Evolutionary conservation across 2,888 invertebrate species (phyloP).

Genomic region (Nudaria mundana): DNA sequence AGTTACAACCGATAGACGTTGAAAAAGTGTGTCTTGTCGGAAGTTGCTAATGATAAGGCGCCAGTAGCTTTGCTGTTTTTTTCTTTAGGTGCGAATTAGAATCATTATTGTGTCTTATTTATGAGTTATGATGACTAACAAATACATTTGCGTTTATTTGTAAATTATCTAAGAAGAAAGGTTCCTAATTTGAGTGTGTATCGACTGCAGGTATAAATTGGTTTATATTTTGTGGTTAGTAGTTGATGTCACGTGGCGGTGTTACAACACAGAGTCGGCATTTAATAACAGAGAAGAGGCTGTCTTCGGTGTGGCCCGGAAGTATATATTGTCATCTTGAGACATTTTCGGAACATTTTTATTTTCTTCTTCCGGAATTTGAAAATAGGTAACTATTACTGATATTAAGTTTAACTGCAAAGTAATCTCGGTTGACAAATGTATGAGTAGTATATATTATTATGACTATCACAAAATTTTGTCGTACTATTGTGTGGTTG

Average conservation of each 20-base stretch:
- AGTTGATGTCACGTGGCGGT: constrained; percentile 57
- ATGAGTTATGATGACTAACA: constrained; percentile 7
- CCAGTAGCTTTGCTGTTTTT: constrained; percentile 67
- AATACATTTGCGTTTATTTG: constrained; percentile 16
- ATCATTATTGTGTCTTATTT: constrained; percentile 32
- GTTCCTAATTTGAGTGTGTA: constrained; percentile 9
- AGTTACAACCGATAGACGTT: constrained; percentile 58
- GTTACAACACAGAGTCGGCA: constrained; percentile 40
- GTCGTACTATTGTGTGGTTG: too few relatives aligned
- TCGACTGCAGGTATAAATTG: constrained; percentile 26
- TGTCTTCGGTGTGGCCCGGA: constrained; percentile 70
- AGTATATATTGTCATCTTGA: constrained; percentile 63
- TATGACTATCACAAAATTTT: too few relatives aligned
- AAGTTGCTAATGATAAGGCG: constrained; percentile 78
- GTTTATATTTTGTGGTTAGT: constrained; percentile 46
- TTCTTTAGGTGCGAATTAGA: constrained; percentile 53
- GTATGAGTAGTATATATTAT: too few relatives aligned
- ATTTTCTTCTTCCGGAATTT: constrained; percentile 52
- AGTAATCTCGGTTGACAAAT: constrained; percentile 33
- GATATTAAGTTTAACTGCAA: constrained; percentile 36
- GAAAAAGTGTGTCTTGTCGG: constrained; percentile 68
- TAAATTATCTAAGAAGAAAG: constrained; percentile 29
- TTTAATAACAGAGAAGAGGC: constrained; percentile 52
- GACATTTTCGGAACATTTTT: constrained; percentile 53
- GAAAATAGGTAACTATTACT: constrained; percentile 48